Percentiles rank a stretch among this genome's conserved stretches.
phyloP scores from a whole-genome alignment of 2,888 invertebrate species.

The Cinara cedri region DNA sequence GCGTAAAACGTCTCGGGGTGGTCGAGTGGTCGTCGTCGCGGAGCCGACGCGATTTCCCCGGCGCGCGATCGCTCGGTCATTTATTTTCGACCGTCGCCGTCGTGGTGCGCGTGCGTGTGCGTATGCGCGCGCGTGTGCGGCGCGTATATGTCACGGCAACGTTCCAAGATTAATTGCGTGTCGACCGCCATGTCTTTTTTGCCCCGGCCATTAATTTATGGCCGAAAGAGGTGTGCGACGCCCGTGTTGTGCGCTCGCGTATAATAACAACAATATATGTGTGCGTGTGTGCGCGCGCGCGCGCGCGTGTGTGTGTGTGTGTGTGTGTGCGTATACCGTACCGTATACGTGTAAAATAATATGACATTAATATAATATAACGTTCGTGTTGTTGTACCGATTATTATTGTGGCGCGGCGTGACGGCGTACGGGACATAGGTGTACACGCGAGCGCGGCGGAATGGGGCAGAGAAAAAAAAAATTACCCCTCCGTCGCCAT shows the following conservation, averaged over 20 bases:
- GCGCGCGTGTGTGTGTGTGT: too few relatives aligned
- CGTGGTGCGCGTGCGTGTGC: not conserved
- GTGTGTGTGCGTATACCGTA: too few relatives aligned
- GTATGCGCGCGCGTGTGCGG: not conserved
- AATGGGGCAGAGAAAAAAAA: too few relatives aligned
- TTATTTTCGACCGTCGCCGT: slow-evolving; percentile 38
- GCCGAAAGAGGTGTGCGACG: slow-evolving; percentile 47
- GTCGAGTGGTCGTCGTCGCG: slow-evolving; percentile 15
- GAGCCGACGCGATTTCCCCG: slow-evolving; percentile 28
- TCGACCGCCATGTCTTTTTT: slow-evolving; percentile 53
- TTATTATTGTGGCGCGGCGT: too few relatives aligned
- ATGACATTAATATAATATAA: too few relatives aligned
- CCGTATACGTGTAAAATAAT: too few relatives aligned
- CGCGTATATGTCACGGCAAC: slow-evolving; percentile 38
- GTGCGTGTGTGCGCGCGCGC: too few relatives aligned
- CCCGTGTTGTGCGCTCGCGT: slow-evolving; percentile 9
- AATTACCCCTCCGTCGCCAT: too few relatives aligned
- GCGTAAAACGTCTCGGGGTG: slow-evolving; percentile 6
- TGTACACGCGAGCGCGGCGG: too few relatives aligned
- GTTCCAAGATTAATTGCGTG: slow-evolving; percentile 54
- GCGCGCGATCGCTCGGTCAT: slow-evolving; percentile 52
- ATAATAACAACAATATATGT: slow-evolving; percentile 21
- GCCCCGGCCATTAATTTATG: slow-evolving; percentile 52
- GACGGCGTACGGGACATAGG: too few relatives aligned
- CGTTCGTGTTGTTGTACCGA: too few relatives aligned